phyloP scores from a whole-genome alignment of 2,797 vertebrate species.

The Nasua narica region DNA sequence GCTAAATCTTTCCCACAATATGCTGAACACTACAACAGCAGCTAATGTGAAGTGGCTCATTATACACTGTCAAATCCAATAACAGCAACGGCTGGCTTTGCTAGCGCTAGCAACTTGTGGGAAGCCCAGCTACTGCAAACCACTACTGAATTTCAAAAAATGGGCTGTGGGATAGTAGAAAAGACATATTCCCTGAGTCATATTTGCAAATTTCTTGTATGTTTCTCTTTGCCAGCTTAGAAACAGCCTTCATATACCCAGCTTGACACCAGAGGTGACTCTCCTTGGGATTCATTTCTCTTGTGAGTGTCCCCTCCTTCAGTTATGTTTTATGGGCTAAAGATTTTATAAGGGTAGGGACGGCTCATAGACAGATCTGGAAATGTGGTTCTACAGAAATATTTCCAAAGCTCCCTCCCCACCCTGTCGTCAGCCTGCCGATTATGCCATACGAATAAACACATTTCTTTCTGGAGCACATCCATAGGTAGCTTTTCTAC shows the following conservation, averaged over 20 bases:
- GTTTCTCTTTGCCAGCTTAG: conserved; percentile 31
- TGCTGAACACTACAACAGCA: background rate
- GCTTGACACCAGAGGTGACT: background rate
- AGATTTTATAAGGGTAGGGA: background rate
- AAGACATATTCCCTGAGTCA: background rate
- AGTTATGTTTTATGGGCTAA: background rate
- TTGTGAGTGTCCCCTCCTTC: background rate
- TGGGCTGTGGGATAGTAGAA: background rate
- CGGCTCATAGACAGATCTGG: background rate
- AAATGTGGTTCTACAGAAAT: background rate
- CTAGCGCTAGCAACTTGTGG: background rate
- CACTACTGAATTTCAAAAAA: background rate
- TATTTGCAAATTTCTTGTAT: background rate
- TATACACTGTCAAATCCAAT: conserved; percentile 54
- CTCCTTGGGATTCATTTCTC: background rate
- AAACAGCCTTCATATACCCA: background rate
- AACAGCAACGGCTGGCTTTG: background rate
- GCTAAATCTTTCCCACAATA: conserved; percentile 29
- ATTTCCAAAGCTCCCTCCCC: background rate
- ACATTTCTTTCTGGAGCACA: background rate
- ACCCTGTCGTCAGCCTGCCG: background rate
- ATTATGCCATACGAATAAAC: background rate
- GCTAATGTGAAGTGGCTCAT: conserved; percentile 53
- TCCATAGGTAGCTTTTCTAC: background rate
- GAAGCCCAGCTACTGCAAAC: conserved; percentile 6